A percentile compares a stretch with the other conserved stretches of the same genome.
Conservation (phyloP, 2,888 invertebrate genomes). For the Aphrophora alni region DNA sequence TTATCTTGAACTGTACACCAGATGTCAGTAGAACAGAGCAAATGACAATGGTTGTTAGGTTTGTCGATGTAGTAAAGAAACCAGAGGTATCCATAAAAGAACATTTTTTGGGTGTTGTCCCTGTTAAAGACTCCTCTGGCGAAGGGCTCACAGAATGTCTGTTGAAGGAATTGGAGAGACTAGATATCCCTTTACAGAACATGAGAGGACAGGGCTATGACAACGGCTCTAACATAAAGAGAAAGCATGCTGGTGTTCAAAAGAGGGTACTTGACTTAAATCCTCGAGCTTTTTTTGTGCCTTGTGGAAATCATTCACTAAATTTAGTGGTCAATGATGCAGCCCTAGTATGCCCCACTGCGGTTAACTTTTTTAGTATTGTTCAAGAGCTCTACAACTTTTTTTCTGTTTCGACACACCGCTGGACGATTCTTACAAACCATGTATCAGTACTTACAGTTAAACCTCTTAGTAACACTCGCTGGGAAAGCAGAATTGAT, state of each 20-base stretch:
- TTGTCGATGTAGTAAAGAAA: neutral
- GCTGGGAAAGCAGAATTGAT: slow-evolving; percentile 22
- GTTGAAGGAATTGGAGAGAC: neutral
- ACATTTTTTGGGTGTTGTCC: slow-evolving; percentile 4
- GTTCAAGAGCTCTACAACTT: slow-evolving; percentile 1
- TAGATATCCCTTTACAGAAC: neutral
- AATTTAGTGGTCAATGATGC: slow-evolving; percentile 16
- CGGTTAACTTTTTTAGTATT: neutral
- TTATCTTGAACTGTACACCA: slow-evolving; percentile 6
- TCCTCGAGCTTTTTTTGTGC: neutral
- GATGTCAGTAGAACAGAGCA: neutral
- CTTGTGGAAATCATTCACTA: no score
- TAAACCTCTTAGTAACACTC: slow-evolving; percentile 20
- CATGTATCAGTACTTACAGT: slow-evolving; percentile 3
- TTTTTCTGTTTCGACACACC: slow-evolving; percentile 23
- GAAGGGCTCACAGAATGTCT: neutral
- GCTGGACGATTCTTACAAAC: slow-evolving; percentile 2
- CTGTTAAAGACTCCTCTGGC: neutral
- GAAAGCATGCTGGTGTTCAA: neutral
- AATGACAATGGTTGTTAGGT: neutral
- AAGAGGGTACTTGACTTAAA: no score
- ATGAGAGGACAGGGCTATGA: no score
- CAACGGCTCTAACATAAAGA: no score
- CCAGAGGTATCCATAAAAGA: neutral
- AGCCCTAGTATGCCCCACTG: neutral